A percentile compares a stretch with the other conserved stretches of the same genome.
Evolutionary conservation across 2,888 invertebrate genomes (phyloP).

Genomic region (Thecophora atra): DNA sequence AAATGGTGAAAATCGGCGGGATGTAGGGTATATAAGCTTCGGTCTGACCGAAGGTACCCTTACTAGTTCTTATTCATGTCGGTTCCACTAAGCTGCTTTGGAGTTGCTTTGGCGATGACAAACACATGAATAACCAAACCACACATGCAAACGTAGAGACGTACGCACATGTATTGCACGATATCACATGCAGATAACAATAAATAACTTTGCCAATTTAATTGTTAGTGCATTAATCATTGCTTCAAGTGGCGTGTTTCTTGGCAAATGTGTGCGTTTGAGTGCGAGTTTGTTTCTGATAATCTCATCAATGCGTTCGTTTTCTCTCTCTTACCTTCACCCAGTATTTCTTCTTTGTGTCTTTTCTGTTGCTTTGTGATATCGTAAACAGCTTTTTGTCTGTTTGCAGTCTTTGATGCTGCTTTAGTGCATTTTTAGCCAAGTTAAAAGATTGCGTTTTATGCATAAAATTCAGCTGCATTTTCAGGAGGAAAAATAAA

Average conservation of each 20-base stretch:
- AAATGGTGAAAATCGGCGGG: too few species aligned
- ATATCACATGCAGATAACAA: conserved; percentile 37
- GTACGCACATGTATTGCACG: background rate
- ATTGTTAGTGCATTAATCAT: conserved; percentile 43
- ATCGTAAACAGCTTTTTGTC: too few species aligned
- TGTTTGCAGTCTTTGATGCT: background rate
- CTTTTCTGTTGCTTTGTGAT: too few species aligned
- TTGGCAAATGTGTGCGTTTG: background rate
- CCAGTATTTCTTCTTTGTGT: too few species aligned
- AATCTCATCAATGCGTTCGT: background rate
- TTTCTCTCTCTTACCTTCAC: too few species aligned
- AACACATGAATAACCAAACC: background rate
- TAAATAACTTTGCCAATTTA: conserved; percentile 43
- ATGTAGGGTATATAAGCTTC: too few species aligned
- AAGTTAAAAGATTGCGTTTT: background rate
- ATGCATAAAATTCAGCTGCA: conserved; percentile 39
- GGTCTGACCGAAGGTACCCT: too few species aligned
- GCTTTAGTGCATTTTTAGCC: too few species aligned
- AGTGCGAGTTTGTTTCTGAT: background rate
- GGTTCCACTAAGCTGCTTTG: conserved; percentile 18
- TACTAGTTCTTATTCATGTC: too few species aligned
- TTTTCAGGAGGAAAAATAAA: background rate
- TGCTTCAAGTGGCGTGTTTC: conserved; percentile 10
- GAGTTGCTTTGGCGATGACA: background rate
- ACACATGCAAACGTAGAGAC: background rate